These are phyloP conservation scores for Drosophila insularis DNA, from an alignment of 1,140 invertebrate genomes.

Conservation along the genomic window DNA sequence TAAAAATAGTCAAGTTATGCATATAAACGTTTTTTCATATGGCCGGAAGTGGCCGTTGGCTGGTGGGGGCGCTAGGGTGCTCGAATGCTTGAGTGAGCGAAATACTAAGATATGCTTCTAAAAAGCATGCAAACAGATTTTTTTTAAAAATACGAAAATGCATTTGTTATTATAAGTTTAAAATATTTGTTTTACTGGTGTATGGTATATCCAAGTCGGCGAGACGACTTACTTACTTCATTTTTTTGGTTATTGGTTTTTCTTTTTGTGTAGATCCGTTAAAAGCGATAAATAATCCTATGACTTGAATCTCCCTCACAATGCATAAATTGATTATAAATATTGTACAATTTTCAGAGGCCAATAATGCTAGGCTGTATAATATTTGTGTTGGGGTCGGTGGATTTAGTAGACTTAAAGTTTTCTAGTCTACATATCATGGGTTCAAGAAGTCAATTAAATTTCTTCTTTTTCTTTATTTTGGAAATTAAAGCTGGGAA, in stretches of 20 bases:
- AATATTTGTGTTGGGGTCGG: conserved; percentile 18
- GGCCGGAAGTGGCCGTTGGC: too few relatives aligned
- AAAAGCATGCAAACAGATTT: too few relatives aligned
- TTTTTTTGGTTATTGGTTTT: conserved; percentile 13
- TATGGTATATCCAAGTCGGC: too few relatives aligned
- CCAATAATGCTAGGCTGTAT: conserved; percentile 53
- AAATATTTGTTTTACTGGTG: too few relatives aligned
- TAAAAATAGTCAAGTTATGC: too few relatives aligned
- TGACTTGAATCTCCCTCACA: conserved; percentile 39
- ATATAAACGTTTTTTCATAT: too few relatives aligned
- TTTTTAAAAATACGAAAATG: too few relatives aligned
- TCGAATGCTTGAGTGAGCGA: too few relatives aligned
- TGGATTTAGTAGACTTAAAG: conserved; percentile 21
- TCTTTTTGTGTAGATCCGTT: conserved; percentile 56
- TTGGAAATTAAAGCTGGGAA: conserved; percentile 26
- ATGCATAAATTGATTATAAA: conserved; percentile 57
- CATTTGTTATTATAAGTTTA: too few relatives aligned
- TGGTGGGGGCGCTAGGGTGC: too few relatives aligned
- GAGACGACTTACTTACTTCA: too few relatives aligned
- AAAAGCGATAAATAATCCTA: conserved; percentile 58
- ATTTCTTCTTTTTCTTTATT: background rate
- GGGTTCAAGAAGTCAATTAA: conserved; percentile 39
- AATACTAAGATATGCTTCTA: too few relatives aligned
- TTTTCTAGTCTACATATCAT: conserved; percentile 35
- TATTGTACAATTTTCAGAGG: conserved; percentile 44